Percentiles rank a stretch among this genome's conserved stretches.
phyloP scores from a whole-genome alignment of 2,797 vertebrate genomes.

The Coendou prehensilis region DNA sequence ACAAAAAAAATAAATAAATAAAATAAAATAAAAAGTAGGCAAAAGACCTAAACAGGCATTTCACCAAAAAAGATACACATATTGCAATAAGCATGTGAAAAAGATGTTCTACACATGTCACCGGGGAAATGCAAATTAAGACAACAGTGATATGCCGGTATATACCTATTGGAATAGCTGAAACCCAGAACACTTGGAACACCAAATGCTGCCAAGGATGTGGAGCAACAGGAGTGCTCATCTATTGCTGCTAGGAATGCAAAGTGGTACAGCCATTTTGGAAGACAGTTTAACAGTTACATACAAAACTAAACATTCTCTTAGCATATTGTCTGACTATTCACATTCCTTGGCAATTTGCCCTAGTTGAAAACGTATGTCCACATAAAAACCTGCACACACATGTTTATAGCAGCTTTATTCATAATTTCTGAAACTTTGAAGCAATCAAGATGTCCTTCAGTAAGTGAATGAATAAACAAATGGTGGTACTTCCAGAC shows the following conservation, averaged over 20 bases:
- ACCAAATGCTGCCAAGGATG: not conserved
- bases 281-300: not conserved
- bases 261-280: not conserved
- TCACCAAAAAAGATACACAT: not conserved
- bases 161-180: not conserved
- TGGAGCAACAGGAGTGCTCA: not conserved
- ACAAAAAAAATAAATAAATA: no score
- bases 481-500: not conserved
- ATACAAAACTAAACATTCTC: not conserved
- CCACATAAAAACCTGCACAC: not conserved
- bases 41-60: not conserved
- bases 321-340: not conserved
- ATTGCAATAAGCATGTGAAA: not conserved
- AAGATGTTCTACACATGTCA: not conserved
- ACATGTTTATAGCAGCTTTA: not conserved
- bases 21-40: not conserved
- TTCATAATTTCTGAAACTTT: not conserved
- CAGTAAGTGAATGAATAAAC: not conserved
- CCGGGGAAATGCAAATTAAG: slow-evolving; percentile 20
- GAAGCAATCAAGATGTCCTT: not conserved
- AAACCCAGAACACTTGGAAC: not conserved
- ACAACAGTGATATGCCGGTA: not conserved
- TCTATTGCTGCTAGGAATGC: not conserved
- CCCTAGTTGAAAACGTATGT: not conserved
- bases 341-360: not conserved